Evolutionary conservation across 2,797 vertebrate genomes (phyloP), one percentile per base, ranked within the genome.

Genomic region (Chelmon rostratus): DNA sequence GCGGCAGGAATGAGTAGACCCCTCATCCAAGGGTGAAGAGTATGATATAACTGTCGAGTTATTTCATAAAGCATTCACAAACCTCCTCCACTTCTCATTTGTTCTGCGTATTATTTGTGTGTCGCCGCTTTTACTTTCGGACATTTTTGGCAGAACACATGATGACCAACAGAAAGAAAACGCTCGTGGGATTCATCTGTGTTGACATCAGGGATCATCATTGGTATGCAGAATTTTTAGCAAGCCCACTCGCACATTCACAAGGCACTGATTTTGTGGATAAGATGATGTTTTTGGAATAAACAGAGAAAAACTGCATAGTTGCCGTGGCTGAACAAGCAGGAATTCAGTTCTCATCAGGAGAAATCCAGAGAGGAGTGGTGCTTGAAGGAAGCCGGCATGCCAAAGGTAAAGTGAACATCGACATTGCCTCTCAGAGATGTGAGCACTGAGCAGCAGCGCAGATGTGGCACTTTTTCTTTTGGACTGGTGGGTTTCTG

Each of bases 271-370:
- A 64, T 69, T 44, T n/a, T 74, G 25, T 19, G 18, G 23, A 33
- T 18, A 46, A n/a, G 50, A 28, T n/a, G n/a, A n/a, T 75, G 54
- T 80, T 52, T 77, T 52, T 72, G 62, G 72, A 57, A 62, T 68
- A 76, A 83, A 64, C 5, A 37, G 58, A 53, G 46, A 15, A 42
- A 73, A 78, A 46, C 19, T 62, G 42, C 13, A 49, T 62, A n/a
- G 47, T 67, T 65, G 25, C 40, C 25, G 56, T 21, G 52, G 53
- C 46, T 70, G 69, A 61, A 69, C 40, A 61, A 68, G 37, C 37
- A 70, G 33, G 40, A 65, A 72, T 47, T 71, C 49, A 67, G 38
- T 50, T 68, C 77, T 61, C 66, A 74, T 77, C 28, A 67, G 16
- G 23, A 76, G 56, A 40, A 76, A 81, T 57, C 59, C 52, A 28